Percentiles rank a stretch among this genome's conserved stretches.
phyloP scores from a whole-genome alignment of 1,140 invertebrate species.

The Atta cephalotes region DNA sequence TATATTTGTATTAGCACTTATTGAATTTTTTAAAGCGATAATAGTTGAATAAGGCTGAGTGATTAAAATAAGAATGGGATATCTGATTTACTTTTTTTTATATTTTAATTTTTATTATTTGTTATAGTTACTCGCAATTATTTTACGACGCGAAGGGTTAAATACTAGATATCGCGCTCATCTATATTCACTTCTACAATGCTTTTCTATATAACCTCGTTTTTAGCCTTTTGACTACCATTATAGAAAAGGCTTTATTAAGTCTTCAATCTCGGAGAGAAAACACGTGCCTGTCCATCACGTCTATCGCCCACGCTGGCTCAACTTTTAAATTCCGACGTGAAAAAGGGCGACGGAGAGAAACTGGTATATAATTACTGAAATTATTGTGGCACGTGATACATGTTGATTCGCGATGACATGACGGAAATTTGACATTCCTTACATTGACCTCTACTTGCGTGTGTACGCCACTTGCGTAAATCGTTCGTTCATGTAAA shows the following conservation, averaged over 20 bases:
- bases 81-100: background rate
- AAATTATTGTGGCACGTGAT: conserved; percentile 59
- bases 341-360: conserved; percentile 40
- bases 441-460: background rate
- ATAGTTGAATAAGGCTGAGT: background rate
- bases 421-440: background rate
- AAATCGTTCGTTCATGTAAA: conserved; percentile 56
- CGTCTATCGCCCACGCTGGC: conserved; percentile 63
- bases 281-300: conserved; percentile 81
- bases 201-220: background rate
- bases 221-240: conserved; percentile 30
- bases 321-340: conserved; percentile 51
- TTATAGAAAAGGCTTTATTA: conserved; percentile 81
- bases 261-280: conserved; percentile 77
- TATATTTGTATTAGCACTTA: background rate
- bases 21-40: background rate
- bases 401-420: conserved; percentile 23
- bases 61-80: background rate
- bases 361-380: conserved; percentile 66
- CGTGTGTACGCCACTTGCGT: conserved; percentile 1
- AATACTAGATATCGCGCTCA: background rate
- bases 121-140: background rate
- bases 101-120: conserved; percentile 24
- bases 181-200: background rate
- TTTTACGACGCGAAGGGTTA: conserved; percentile 3